Evolutionary conservation across 2,113 vertebrate species (phyloP), one percentile per base, ranked within the genome.

Genomic region (Serinus canaria): DNA sequence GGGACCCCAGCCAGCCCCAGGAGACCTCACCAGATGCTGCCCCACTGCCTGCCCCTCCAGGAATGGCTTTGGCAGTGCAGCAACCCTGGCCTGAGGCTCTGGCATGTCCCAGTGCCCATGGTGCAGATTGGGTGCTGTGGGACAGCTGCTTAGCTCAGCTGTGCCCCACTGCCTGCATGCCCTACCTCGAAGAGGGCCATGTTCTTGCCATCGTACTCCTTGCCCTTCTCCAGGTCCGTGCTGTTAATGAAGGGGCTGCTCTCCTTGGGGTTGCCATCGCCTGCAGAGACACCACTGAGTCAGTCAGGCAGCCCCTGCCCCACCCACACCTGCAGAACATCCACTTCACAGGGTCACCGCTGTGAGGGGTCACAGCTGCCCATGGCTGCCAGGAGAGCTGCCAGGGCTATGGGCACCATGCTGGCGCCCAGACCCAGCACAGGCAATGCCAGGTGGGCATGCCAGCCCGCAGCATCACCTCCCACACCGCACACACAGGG

Each of bases 201-300:
- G 98, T 99, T 98, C 97, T 99, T 99, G 97, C 98, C 98, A 10
- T 99, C 99, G 0, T 99, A 99, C 83, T 99, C 99, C 94, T 99
- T 99, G 66, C 98, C 99, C 95, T 99, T 99, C 96, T 99, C 99
- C 69, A 98, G 96, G 62, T 99, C 99, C 0, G 99, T 99, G 98
- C 99, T 99, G 98, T 99, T 99, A 98, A 99, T 99, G 98, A 99
- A 99, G 64, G 99, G 99, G 77, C 99, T 99, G 98, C 99, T 99
- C 95, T 99, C 99, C 97, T 99, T 99, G 94, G 99, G 99, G 92
- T 99, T 99, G 92, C 98, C 99, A 98, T 99, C 99, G 10, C 99
- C 99, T 99, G 97, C 33, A 62, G 79, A 85, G 50, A 94, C 11
- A 33, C 12, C 43, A 0, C 33, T 0, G 8, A 41, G 50, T 92